Evolutionary conservation across 2,113 vertebrate genomes (phyloP).

Genomic region (Miniopterus natalensis): DNA sequence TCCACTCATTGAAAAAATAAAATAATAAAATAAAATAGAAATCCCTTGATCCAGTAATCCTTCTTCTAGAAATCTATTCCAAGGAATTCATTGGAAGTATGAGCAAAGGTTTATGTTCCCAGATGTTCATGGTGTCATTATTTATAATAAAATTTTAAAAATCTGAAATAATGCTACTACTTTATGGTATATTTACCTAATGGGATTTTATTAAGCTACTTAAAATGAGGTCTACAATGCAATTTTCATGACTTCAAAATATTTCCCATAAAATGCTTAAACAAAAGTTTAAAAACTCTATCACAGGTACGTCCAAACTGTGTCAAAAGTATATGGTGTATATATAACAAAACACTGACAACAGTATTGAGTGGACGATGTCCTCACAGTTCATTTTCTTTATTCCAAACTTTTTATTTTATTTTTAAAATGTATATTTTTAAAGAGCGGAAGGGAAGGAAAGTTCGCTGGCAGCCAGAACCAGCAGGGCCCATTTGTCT

Average conservation of each 20-base stretch:
- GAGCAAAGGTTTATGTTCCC: conserved; percentile 34
- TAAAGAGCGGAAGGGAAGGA: conserved; percentile 19
- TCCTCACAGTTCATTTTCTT: conserved; percentile 46
- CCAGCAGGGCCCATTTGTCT: conserved; percentile 64
- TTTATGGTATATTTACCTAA: conserved; percentile 28
- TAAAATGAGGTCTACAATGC: conserved; percentile 61
- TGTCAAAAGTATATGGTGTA: neutral
- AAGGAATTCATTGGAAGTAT: conserved; percentile 41
- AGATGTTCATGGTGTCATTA: conserved; percentile 63
- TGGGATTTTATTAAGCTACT: conserved; percentile 59
- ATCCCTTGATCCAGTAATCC: neutral
- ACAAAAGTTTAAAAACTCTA: conserved; percentile 17
- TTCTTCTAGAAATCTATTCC: conserved; percentile 21
- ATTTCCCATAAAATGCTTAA: conserved; percentile 58
- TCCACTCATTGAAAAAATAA: too few relatives aligned
- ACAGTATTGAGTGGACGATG: neutral
- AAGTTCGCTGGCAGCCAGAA: conserved; percentile 47
- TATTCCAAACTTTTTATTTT: conserved; percentile 50
- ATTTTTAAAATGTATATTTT: conserved; percentile 41
- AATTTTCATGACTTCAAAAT: conserved; percentile 52
- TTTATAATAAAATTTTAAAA: conserved; percentile 26
- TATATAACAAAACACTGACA: neutral
- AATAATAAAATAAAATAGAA: neutral
- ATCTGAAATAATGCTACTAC: conserved; percentile 13
- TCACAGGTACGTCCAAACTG: neutral